A percentile compares a stretch with the other conserved stretches of the same genome.
Conservation (phyloP, 1,140 invertebrate genomes). For the Helicoverpa armigera region DNA sequence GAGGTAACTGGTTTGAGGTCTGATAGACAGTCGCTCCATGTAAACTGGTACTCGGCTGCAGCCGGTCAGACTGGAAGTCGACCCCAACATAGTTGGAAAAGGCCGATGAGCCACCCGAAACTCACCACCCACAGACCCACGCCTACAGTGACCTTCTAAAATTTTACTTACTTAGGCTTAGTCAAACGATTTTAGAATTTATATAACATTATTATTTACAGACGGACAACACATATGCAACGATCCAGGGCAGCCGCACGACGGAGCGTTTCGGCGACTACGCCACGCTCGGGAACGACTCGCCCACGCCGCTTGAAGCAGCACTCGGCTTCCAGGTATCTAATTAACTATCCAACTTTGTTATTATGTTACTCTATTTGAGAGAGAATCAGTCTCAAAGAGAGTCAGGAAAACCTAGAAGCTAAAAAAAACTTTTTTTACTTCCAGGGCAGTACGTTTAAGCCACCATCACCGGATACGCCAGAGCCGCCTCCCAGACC, state of each 20-base stretch:
- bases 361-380: not conserved
- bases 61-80: no score
- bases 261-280: slow-evolving; percentile 76
- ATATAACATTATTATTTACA: slow-evolving; percentile 49
- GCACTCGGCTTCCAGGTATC: slow-evolving; percentile 80
- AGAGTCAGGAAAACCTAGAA: no score
- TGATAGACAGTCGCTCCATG: no score
- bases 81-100: no score
- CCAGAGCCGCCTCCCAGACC: slow-evolving; percentile 78
- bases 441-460: slow-evolving; percentile 78
- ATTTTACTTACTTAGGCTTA: no score
- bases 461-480: slow-evolving; percentile 73
- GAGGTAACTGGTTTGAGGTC: no score
- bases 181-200: no score
- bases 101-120: no score
- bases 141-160: no score
- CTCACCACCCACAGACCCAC: no score
- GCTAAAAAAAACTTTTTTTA: not conserved
- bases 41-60: no score
- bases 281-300: slow-evolving; percentile 76
- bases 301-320: slow-evolving; percentile 76
- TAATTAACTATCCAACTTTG: not conserved
- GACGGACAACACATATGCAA: slow-evolving; percentile 94
- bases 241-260: slow-evolving; percentile 89
- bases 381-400: no score